Evolutionary conservation across 2,113 vertebrate genomes (phyloP), one percentile per base, ranked within the genome.

Genomic region (Semnornis frantzii): DNA sequence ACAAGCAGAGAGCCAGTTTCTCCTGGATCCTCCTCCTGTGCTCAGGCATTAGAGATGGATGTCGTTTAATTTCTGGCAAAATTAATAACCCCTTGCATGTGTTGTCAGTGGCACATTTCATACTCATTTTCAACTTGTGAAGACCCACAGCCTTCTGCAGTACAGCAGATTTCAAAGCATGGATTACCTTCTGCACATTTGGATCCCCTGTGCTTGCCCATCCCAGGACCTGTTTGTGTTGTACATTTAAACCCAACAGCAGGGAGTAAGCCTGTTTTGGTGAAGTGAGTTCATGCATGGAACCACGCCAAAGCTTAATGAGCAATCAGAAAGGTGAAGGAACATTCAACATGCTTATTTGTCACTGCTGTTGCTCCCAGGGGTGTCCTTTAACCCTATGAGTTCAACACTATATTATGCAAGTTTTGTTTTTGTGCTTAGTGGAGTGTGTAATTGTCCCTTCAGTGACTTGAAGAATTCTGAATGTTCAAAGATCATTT

Each of bases 391-490:
- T 83, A 95, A 96, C 90, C 74, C 95, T 92, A 82, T 66, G 82
- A 94, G 93, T 80, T 94, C 64, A 86, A 88, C 68, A 19, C 19
- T 33, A 19, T 44, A 37, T 84, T 86, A 74, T 96, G 93, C 72
- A 77, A 77, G 76, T 55, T 76, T 59, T 92, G 72, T 18, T 93
- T 94, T 69, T 87, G 93, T 86, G 85, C 92, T 91, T 71, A 46
- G 68, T n/a, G 86, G 81, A 87, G 74, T 69, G 79, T 95, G 52
- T 89, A 91, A 97, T 95, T 97, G 94, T 91, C 83, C 86, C 93
- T 77, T 81, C 2, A 21, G 88, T 87, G 86, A 75, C 89, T 74
- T 88, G 82, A 94, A 89, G 72, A 93, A 65, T 55, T 92, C 66
- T 11, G 52, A 85, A 42, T 72, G 83, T 83, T 93, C 91, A 87